Conservation (phyloP, 92 coral and sea anemone species). For the Chrysogorgia sp. region DNA sequence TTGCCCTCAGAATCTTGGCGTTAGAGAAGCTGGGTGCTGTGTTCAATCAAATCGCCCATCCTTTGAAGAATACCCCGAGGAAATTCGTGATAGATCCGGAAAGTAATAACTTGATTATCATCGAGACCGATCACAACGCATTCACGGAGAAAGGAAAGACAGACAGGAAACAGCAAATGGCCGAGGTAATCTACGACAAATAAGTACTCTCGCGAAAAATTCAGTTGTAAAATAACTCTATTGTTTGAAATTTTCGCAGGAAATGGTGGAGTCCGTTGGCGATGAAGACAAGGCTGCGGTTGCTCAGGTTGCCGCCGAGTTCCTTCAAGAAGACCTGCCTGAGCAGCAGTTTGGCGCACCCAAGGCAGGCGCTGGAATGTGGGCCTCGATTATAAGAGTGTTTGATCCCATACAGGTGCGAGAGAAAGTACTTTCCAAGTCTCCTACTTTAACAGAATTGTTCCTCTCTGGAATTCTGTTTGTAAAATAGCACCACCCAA, state of each 20-base stretch:
- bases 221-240: no score
- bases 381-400: constrained; percentile 88
- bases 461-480: no score
- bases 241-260: constrained; percentile 48
- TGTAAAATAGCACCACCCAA: no score
- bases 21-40: constrained; percentile 97
- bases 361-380: constrained; percentile 91
- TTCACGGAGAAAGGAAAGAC: constrained; percentile 81
- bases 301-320: constrained; percentile 95
- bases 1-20: constrained; percentile 78
- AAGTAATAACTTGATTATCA: constrained; percentile 85
- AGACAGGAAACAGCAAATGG: constrained; percentile 91
- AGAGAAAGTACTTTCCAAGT: no score
- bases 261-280: constrained; percentile 94
- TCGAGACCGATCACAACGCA: constrained; percentile 92
- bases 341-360: constrained; percentile 99
- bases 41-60: constrained; percentile 96
- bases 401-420: constrained; percentile 94
- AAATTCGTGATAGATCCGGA: constrained; percentile 92
- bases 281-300: constrained; percentile 94
- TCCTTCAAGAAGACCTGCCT: constrained; percentile 83
- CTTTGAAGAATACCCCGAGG: constrained; percentile 89
- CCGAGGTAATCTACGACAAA: constrained; percentile 70
- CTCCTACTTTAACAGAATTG: no score
- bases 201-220: background rate